Evolutionary conservation across 2,797 vertebrate species (phyloP).

Genomic region (Rhinatrema bivittatum): DNA sequence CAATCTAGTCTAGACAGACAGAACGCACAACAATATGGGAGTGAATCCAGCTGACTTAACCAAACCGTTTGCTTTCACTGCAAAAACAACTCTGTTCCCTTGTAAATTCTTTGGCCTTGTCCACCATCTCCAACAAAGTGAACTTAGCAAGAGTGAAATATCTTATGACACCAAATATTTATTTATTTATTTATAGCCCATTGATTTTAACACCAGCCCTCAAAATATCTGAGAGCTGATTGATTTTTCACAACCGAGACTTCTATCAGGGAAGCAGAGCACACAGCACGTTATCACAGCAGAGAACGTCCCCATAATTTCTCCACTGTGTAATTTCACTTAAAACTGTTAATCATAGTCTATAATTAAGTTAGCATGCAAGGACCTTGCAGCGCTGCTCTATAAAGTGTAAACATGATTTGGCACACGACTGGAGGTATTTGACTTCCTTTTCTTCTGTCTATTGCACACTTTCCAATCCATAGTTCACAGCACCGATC

Average conservation of each 20-base stretch:
- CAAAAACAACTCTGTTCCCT: no score
- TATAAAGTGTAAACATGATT: constrained; percentile 32
- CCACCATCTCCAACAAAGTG: no score
- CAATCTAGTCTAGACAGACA: no score
- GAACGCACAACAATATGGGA: no score
- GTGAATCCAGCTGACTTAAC: no score
- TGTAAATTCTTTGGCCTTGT: no score
- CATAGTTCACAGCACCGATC: constrained; percentile 19
- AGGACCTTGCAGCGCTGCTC: constrained; percentile 36
- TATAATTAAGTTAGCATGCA: constrained; percentile 63
- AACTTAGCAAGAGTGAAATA: no score
- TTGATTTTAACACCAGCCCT: no score
- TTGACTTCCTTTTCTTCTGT: constrained; percentile 19
- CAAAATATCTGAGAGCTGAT: neutral
- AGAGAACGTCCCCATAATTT: constrained; percentile 28
- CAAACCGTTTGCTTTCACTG: no score
- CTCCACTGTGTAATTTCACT: constrained; percentile 44
- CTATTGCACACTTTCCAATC: constrained; percentile 21
- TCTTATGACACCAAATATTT: no score
- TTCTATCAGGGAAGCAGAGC: constrained; percentile 1
- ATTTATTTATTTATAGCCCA: no score
- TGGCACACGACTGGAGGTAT: constrained; percentile 15
- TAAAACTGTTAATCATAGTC: constrained; percentile 55
- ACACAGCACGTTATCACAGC: constrained; percentile 8
- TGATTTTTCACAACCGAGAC: constrained; percentile 17